A percentile compares a stretch with the other conserved stretches of the same genome.
Evolutionary conservation across 2,113 vertebrate genomes (phyloP).

Genomic region (Callipepla squamata): DNA sequence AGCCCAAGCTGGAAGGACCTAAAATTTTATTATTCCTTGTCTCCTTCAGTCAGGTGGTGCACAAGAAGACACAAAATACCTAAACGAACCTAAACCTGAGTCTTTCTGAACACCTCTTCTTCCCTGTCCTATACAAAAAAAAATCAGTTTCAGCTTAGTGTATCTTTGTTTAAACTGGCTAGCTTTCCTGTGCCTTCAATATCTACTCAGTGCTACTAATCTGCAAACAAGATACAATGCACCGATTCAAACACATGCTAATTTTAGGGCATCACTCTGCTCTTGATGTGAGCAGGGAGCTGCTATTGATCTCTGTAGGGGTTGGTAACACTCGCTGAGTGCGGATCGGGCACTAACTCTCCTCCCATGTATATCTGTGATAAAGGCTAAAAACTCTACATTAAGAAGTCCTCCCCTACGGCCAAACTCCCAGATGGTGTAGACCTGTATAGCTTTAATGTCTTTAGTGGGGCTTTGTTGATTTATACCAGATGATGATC

Average conservation of each 20-base stretch:
- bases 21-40: background rate
- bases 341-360: conserved; percentile 46
- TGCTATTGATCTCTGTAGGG: conserved; percentile 58
- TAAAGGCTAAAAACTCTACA: conserved; percentile 47
- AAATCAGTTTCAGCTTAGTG: conserved; percentile 36
- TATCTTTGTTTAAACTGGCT: conserved; percentile 53
- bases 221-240: conserved; percentile 65
- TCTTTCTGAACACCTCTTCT: background rate
- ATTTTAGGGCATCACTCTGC: conserved; percentile 59
- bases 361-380: conserved; percentile 49
- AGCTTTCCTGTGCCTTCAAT: conserved; percentile 14
- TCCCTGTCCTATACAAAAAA: background rate
- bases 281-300: conserved; percentile 53
- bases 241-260: conserved; percentile 55
- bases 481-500: conserved; percentile 59
- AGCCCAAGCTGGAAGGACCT: background rate
- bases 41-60: background rate
- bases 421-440: conserved; percentile 56
- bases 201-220: conserved; percentile 49
- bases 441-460: conserved; percentile 56
- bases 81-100: background rate
- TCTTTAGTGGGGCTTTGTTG: conserved; percentile 48
- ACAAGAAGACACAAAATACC: background rate
- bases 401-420: conserved; percentile 14
- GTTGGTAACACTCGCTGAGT: conserved; percentile 15